Base-by-base conservation (phyloP, 2,797 vertebrate genomes). In the Acrossocheilus fasciatus region DNA sequence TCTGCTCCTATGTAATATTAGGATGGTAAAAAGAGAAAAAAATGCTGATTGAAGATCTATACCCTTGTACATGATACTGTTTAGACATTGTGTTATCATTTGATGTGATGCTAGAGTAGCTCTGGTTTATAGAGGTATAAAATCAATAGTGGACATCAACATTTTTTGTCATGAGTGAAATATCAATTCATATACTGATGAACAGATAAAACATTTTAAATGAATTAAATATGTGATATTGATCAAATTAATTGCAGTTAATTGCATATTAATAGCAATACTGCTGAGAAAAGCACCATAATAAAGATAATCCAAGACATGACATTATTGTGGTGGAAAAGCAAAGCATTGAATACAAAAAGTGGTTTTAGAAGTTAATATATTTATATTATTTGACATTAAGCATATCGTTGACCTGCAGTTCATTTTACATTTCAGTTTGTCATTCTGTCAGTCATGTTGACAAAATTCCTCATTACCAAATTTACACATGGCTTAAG, bases 401-500 rank as follows among this genome's bases (percentile, higher is more conserved):
- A 20, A 68, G 18, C 41, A 66, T 10, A 30, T 18, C 2, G 47
- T 26, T 45, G 17, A n/a, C 36, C 26, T 47, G 8, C n/a, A 66
- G 43, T 15, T 50, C 10, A 18, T 68, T 81, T 81, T 36, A 81
- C 26, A 50, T 50, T 17, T 62, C 43, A 50, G 15, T 81, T 36
- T 64, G 4, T 50, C 36, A 20, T 30, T 64, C 57, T 47, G 62
- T 81, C 26, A 66, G 78, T 20, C 17, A 5, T 26, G 8, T 80
- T 34, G 62, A 68, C 62, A 68, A 34, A 36, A 47, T 47, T 50
- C 18, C 26, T 41, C 62, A 45, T 81, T 52, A 81, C 26, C 20
- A 26, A 34, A 68, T 50, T 81, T 68, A 50, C 43, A 68, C 30
- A 45, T 2, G 43, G 79, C n/a, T 47, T 81, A 78, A 59, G 79